These are phyloP conservation scores for Larimichthys crocea DNA, from an alignment of 2,113 vertebrate genomes.

Conservation along the genomic window DNA sequence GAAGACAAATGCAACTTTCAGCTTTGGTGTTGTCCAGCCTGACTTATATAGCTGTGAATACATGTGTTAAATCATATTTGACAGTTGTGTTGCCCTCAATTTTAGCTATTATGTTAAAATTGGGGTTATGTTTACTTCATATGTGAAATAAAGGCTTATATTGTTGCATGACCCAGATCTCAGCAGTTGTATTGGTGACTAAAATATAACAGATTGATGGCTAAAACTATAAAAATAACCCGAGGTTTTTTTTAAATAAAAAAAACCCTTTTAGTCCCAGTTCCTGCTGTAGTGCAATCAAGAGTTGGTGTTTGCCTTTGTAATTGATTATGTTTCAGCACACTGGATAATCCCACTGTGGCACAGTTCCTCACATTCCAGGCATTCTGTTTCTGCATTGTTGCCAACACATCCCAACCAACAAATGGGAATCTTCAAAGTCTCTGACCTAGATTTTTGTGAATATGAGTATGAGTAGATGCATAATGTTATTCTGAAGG, in stretches of 20 bases:
- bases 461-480: slow-evolving; percentile 25
- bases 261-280: background rate
- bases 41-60: background rate
- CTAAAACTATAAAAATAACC: slow-evolving; percentile 27
- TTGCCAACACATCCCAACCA: slow-evolving; percentile 57
- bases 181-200: background rate
- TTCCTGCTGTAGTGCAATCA: slow-evolving; percentile 3
- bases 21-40: background rate
- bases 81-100: background rate
- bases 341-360: slow-evolving; percentile 69
- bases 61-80: background rate
- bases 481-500: slow-evolving; percentile 29
- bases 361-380: slow-evolving; percentile 54
- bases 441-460: slow-evolving; percentile 69
- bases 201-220: slow-evolving; percentile 17
- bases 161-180: slow-evolving; percentile 38
- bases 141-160: background rate
- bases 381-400: slow-evolving; percentile 59
- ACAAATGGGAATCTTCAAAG: slow-evolving; percentile 62
- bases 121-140: background rate
- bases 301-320: slow-evolving; percentile 36
- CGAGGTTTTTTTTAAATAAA: background rate
- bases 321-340: slow-evolving; percentile 65
- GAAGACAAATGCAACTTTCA: background rate
- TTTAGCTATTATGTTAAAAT: background rate